phyloP scores from a whole-genome alignment of 2,797 vertebrate species.

The Ceryle rudis region DNA sequence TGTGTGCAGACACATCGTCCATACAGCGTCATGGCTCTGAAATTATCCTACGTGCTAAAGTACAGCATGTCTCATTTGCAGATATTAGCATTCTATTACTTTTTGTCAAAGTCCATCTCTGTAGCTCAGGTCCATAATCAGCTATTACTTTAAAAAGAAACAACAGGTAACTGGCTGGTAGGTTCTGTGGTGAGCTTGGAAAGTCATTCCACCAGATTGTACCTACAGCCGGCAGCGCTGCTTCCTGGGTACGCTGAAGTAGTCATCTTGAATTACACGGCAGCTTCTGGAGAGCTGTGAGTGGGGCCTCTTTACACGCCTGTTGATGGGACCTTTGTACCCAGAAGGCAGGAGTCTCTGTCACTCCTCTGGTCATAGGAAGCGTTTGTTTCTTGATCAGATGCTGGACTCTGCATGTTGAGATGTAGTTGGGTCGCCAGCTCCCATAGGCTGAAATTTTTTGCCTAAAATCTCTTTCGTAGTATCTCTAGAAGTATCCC shows the following conservation, averaged over 20 bases:
- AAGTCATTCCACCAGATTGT: not conserved
- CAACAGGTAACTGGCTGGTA: not conserved
- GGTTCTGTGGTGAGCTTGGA: not conserved
- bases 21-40: not conserved
- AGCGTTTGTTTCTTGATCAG: not conserved
- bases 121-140: not conserved
- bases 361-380: not conserved
- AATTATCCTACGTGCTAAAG: not conserved
- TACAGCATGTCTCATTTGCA: not conserved
- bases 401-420: not conserved
- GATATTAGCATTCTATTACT: not conserved
- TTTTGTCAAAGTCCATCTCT: not conserved
- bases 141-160: not conserved
- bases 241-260: not conserved
- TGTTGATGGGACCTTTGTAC: not conserved
- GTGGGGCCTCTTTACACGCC: not conserved
- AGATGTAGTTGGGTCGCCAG: not conserved
- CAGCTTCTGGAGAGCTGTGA: not conserved
- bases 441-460: not conserved
- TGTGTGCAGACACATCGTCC: not conserved
- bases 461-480: not conserved
- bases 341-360: not conserved
- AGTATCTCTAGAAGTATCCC: conserved; percentile 8
- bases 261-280: not conserved
- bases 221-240: not conserved